Evolutionary conservation across 2,888 invertebrate species (phyloP).

Genomic region (Stenchaetothrips biformis): DNA sequence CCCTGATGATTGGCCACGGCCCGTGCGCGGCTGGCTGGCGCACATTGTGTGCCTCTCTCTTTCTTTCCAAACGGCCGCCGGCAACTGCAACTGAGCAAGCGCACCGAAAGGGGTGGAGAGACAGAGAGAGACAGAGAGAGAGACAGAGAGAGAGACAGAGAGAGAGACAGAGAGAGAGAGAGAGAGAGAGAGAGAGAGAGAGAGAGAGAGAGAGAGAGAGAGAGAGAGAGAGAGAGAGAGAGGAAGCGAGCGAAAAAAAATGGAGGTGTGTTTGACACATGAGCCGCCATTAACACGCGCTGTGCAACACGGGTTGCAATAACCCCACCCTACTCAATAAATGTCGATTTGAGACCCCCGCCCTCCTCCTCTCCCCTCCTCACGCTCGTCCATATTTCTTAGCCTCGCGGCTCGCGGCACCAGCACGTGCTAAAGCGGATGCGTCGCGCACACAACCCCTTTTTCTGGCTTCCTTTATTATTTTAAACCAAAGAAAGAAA

Average conservation of each 20-base stretch:
- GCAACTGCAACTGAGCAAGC: too few relatives aligned
- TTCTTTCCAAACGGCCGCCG: too few relatives aligned
- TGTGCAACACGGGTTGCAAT: constrained; percentile 14
- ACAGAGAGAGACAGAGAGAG: not conserved
- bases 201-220: not conserved
- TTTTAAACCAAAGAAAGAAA: not conserved
- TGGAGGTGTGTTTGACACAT: constrained; percentile 22
- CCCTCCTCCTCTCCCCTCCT: not conserved
- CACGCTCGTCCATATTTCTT: not conserved
- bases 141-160: not conserved
- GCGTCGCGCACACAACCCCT: not conserved
- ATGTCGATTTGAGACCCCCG: not conserved
- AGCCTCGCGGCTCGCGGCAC: not conserved
- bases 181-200: not conserved
- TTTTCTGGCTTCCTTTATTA: not conserved
- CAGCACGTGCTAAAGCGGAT: constrained; percentile 13
- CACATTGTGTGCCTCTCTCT: too few relatives aligned
- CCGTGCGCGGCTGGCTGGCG: too few relatives aligned
- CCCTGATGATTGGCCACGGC: too few relatives aligned
- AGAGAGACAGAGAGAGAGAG: too few relatives aligned
- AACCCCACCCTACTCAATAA: constrained; percentile 2
- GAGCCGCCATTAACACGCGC: constrained; percentile 22
- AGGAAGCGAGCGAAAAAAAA: not conserved
- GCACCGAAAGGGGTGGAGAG: too few relatives aligned
- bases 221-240: not conserved